Evolutionary conservation across 2,797 vertebrate species (phyloP).

Genomic region (Neopelma chrysocephalum): DNA sequence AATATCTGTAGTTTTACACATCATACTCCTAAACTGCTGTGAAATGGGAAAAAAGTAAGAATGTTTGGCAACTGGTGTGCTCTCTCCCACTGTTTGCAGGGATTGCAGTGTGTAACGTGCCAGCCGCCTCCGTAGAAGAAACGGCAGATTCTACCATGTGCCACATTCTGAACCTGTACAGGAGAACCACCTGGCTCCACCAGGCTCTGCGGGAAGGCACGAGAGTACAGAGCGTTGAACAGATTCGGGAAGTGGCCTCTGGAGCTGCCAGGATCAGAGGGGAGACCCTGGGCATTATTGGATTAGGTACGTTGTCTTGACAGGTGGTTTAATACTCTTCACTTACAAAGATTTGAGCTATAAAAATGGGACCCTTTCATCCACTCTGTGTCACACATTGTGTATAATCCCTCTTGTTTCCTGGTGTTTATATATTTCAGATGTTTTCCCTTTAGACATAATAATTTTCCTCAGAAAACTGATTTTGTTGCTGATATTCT

Average conservation of each 20-base stretch:
- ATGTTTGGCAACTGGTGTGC: neutral
- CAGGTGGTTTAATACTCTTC: accelerated
- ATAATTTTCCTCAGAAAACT: neutral
- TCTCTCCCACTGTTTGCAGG: conserved; percentile 73
- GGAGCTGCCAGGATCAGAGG: conserved; percentile 95
- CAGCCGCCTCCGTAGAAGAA: conserved; percentile 95
- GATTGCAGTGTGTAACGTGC: conserved; percentile 97
- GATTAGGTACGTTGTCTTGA: conserved; percentile 83
- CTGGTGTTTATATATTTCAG: neutral
- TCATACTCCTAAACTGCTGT: neutral
- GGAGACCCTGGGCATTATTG: conserved; percentile 96
- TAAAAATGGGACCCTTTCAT: neutral
- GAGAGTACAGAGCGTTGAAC: conserved; percentile 93
- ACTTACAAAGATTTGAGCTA: neutral
- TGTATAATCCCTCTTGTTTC: neutral
- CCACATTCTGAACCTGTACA: conserved; percentile 97
- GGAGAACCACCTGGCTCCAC: conserved; percentile 96
- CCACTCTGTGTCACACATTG: neutral
- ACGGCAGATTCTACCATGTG: conserved; percentile 96
- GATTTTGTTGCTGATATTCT: neutral
- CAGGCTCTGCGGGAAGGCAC: conserved; percentile 96
- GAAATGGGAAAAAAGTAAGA: neutral
- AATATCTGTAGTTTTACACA: neutral
- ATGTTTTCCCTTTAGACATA: neutral
- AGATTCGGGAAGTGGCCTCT: conserved; percentile 97